A percentile compares a stretch with the other conserved stretches of the same genome.
These are phyloP conservation scores for Cladopsammia gracilis DNA, from an alignment of 64 coral and sea anemone genomes.

Conservation along the genomic window DNA sequence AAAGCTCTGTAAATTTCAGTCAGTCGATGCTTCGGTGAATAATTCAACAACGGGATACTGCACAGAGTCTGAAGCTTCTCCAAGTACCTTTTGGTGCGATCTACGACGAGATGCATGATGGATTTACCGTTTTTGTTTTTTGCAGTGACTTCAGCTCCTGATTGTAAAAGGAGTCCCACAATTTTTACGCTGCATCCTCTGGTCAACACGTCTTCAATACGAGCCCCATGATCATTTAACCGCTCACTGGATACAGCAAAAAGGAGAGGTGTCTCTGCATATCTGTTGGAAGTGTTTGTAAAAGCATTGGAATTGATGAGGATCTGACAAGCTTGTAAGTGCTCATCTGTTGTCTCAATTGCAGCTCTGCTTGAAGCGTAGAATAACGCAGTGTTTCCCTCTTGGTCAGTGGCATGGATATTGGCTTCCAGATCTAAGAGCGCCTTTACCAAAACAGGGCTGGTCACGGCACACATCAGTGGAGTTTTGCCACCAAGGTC, in stretches of 20 bases:
- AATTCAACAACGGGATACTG: too few relatives aligned
- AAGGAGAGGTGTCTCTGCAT: background rate
- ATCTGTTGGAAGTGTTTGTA: background rate
- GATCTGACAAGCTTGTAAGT: background rate
- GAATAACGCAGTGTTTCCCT: constrained; percentile 13
- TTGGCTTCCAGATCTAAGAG: background rate
- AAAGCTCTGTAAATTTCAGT: too few relatives aligned
- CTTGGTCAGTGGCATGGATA: background rate
- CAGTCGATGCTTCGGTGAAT: too few relatives aligned
- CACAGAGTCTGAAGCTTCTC: background rate
- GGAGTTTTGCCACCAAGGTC: constrained; percentile 11
- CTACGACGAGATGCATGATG: background rate
- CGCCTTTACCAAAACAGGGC: background rate
- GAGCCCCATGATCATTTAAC: background rate
- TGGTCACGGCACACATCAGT: background rate
- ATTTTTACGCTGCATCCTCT: background rate
- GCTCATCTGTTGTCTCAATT: background rate
- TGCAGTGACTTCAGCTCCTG: background rate
- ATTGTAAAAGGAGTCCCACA: background rate
- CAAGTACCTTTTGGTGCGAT: background rate
- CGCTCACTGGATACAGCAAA: background rate
- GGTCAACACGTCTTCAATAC: background rate
- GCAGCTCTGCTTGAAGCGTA: background rate
- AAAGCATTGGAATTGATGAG: background rate
- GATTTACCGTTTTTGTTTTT: background rate